Conservation (phyloP, 2,113 vertebrate species). For the Athene noctua region DNA sequence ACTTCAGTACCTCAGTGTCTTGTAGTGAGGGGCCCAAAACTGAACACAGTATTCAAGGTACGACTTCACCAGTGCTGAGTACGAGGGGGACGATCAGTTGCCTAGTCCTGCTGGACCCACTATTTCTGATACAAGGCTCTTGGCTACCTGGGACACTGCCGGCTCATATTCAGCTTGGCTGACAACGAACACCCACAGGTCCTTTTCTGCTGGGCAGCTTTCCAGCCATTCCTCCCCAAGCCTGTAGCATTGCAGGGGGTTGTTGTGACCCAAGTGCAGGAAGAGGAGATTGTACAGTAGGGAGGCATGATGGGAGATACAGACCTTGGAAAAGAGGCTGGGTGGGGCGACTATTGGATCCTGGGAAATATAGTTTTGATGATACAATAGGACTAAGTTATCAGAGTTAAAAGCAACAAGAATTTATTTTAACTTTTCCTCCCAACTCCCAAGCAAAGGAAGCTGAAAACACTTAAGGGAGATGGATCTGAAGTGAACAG, state of each 20-base stretch:
- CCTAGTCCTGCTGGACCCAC: too few species aligned
- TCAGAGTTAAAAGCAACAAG: background rate
- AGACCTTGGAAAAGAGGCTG: background rate
- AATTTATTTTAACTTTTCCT: background rate
- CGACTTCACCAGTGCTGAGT: too few species aligned
- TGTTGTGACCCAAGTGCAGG: background rate
- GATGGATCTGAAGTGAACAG: background rate
- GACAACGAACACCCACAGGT: too few species aligned
- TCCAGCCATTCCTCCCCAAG: too few species aligned
- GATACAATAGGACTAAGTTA: background rate
- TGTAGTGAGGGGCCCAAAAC: too few species aligned
- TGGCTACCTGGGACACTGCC: too few species aligned
- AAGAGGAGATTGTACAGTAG: background rate
- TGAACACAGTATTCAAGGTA: too few species aligned
- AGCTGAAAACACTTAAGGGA: background rate
- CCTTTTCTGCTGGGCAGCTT: too few species aligned
- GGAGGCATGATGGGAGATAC: background rate
- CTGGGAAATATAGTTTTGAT: background rate
- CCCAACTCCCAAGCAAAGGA: background rate
- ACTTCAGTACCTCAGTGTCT: too few species aligned
- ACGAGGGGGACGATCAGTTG: too few species aligned
- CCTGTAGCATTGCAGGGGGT: background rate
- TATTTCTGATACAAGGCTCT: too few species aligned
- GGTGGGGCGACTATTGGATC: background rate
- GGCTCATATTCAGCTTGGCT: too few species aligned